phyloP scores from a whole-genome alignment of 2,797 vertebrate genomes.

The Anableps anableps region DNA sequence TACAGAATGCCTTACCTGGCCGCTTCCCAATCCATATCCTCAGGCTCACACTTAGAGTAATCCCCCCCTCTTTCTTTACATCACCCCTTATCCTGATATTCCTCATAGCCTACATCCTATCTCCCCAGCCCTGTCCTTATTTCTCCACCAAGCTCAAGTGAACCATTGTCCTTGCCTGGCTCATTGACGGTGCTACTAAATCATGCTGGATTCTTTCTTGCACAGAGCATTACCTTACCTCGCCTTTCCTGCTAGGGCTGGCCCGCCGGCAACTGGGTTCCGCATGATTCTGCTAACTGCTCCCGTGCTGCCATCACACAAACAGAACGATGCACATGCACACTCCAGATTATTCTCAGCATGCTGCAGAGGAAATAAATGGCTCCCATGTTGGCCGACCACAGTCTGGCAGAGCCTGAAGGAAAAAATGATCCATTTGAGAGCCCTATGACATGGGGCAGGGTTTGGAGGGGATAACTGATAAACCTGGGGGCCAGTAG shows the following conservation, averaged over 20 bases:
- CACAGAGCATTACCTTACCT: slow-evolving; percentile 65
- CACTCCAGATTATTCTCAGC: slow-evolving; percentile 72
- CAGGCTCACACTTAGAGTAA: slow-evolving; percentile 52
- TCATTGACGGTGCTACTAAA: slow-evolving; percentile 70
- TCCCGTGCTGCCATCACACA: slow-evolving; percentile 33
- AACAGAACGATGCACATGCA: slow-evolving; percentile 45
- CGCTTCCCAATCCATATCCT: slow-evolving; percentile 61
- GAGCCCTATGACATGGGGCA: slow-evolving; percentile 45
- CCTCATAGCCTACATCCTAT: slow-evolving; percentile 58
- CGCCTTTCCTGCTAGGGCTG: slow-evolving; percentile 62
- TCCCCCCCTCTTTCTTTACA: slow-evolving; percentile 54
- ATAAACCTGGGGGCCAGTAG: slow-evolving; percentile 47
- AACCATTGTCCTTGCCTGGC: slow-evolving; percentile 75
- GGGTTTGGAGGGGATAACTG: slow-evolving; percentile 56
- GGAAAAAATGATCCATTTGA: slow-evolving; percentile 66
- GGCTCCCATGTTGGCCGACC: slow-evolving; percentile 63
- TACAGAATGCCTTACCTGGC: slow-evolving; percentile 37
- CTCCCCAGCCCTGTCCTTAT: slow-evolving; percentile 65
- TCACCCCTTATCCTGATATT: slow-evolving; percentile 54
- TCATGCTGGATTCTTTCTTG: slow-evolving; percentile 64
- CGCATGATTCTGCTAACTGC: slow-evolving; percentile 65
- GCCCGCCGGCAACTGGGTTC: slow-evolving; percentile 56
- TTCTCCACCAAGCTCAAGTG: slow-evolving; percentile 68
- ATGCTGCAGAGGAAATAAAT: slow-evolving; percentile 73
- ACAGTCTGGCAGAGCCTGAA: slow-evolving; percentile 66